Conservation (phyloP, 2,888 invertebrate genomes). For the Drepanosiphum platanoidis region DNA sequence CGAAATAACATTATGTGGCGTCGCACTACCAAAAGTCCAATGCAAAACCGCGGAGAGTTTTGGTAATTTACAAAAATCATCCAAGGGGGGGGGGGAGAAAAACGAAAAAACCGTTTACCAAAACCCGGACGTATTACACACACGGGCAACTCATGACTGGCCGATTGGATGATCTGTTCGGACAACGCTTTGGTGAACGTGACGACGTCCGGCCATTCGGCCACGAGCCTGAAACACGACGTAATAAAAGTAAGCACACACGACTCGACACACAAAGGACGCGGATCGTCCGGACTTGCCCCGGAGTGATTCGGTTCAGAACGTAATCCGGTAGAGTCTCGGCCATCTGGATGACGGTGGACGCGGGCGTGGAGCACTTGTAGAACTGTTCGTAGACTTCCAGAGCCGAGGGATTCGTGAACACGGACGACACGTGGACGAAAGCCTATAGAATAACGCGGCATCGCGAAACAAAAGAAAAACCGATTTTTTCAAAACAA, state of each 20-base stretch:
- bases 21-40: no score
- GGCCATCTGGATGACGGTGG: conserved; percentile 24
- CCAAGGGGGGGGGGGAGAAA: no score
- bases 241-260: no score
- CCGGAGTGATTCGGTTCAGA: conserved; percentile 10
- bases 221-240: conserved; percentile 18
- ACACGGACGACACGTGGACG: conserved; percentile 33
- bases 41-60: no score
- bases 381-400: conserved; percentile 50
- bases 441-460: background rate
- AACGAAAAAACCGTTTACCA: conserved; percentile 5
- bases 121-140: conserved; percentile 45
- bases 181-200: conserved; percentile 48
- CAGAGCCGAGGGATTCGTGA: background rate
- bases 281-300: background rate
- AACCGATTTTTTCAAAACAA: no score
- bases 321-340: conserved; percentile 35
- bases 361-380: conserved; percentile 6
- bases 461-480: background rate
- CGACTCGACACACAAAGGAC: background rate
- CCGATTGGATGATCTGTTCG: conserved; percentile 40
- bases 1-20: no score
- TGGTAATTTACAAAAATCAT: no score
- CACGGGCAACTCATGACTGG: conserved; percentile 3
- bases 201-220: conserved; percentile 49